A percentile compares a stretch with the other conserved stretches of the same genome.
These are phyloP conservation scores for Microplitis mediator DNA, from an alignment of 1,140 invertebrate species.

Conservation along the genomic window DNA sequence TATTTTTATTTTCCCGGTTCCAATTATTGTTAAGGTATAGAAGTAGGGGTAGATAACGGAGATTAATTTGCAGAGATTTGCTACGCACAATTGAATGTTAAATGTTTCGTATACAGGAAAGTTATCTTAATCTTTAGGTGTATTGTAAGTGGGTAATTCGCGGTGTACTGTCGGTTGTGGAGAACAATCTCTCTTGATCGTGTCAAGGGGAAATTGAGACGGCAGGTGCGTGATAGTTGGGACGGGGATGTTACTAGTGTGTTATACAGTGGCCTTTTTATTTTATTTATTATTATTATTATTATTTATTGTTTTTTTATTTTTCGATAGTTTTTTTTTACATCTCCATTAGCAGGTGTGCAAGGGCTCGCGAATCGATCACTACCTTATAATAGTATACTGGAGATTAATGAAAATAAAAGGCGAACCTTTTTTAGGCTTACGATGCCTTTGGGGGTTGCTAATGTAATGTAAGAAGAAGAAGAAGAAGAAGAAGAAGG, in stretches of 20 bases:
- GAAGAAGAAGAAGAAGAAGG: no score
- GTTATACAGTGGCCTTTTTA: not conserved
- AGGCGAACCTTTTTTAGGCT: no score
- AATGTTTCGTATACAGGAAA: not conserved
- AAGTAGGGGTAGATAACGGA: constrained; percentile 11
- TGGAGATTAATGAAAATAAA: no score
- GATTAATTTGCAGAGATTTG: not conserved
- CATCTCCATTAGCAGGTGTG: not conserved
- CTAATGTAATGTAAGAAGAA: not conserved
- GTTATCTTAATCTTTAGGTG: not conserved
- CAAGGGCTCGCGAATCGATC: not conserved
- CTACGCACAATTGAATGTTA: constrained; percentile 8
- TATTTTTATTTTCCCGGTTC: constrained; percentile 25
- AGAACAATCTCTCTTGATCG: constrained; percentile 7
- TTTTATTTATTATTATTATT: not conserved
- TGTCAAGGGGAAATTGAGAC: constrained; percentile 41
- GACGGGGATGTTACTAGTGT: constrained; percentile 1
- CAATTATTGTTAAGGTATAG: not conserved
- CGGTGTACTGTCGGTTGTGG: not conserved
- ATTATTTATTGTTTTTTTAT: not conserved
- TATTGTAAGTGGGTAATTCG: not conserved
- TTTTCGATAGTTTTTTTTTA: not conserved
- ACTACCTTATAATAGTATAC: no score
- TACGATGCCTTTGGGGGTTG: not conserved
- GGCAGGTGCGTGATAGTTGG: constrained; percentile 21